Evolutionary conservation across 2,888 invertebrate species (phyloP).

Genomic region (Ceriagrion tenellum): DNA sequence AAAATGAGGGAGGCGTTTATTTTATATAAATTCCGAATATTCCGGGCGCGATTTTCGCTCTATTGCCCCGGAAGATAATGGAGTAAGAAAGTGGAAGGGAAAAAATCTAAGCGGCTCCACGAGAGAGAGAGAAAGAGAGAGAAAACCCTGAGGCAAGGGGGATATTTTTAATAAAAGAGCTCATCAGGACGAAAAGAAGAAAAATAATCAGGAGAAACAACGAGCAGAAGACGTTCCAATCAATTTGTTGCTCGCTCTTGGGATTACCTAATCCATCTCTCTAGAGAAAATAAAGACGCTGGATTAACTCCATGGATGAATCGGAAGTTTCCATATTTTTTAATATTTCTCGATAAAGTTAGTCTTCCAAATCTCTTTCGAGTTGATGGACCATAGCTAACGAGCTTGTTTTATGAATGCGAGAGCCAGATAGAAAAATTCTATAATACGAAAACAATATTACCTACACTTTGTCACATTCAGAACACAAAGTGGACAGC

Average conservation of each 20-base stretch:
- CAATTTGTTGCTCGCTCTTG: background rate
- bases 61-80: conserved; percentile 34
- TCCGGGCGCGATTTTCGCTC: conserved; percentile 5
- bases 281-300: background rate
- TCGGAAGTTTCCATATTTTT: background rate
- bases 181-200: background rate
- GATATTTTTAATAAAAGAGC: conserved; percentile 31
- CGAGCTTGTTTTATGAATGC: no score
- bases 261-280: conserved; percentile 7
- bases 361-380: background rate
- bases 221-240: background rate
- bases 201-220: conserved; percentile 28
- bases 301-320: background rate
- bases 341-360: background rate
- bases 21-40: conserved; percentile 18
- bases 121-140: background rate
- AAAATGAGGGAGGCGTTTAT: conserved; percentile 30
- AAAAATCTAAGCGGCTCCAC: background rate
- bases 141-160: conserved; percentile 14
- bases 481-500: no score
- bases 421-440: no score
- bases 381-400: no score
- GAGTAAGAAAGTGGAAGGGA: conserved; percentile 4
- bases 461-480: no score
- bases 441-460: no score